Evolutionary conservation across 2,888 invertebrate genomes (phyloP).

Genomic region (Zootermopsis nevadensis): DNA sequence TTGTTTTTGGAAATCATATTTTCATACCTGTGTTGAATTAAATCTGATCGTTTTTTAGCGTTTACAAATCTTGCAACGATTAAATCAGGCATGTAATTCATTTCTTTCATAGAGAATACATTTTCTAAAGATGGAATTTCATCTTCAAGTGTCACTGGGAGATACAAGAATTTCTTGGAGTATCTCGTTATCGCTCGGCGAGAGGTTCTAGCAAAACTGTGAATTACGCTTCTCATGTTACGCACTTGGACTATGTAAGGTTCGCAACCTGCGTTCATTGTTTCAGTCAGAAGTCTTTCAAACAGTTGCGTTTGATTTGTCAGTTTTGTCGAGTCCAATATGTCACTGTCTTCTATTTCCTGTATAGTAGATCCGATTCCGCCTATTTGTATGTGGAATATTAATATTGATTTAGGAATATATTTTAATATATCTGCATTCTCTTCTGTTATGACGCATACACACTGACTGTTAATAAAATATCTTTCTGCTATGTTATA

Average conservation of each 20-base stretch:
- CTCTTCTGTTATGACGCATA: neutral
- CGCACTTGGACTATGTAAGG: neutral
- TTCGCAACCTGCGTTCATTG: neutral
- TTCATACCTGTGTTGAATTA: neutral
- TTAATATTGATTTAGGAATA: neutral
- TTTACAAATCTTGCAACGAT: neutral
- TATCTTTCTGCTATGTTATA: neutral
- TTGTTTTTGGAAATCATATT: neutral
- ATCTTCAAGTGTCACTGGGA: neutral
- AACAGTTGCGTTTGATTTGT: neutral
- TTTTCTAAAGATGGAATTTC: neutral
- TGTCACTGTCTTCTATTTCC: neutral
- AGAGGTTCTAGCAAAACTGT: neutral
- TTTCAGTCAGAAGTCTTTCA: neutral
- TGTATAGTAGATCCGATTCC: neutral
- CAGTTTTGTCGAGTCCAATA: neutral
- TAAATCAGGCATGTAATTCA: neutral
- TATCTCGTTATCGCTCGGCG: neutral
- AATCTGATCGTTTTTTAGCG: neutral
- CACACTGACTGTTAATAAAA: neutral
- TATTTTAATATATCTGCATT: neutral
- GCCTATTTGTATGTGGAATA: neutral
- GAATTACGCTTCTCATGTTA: neutral
- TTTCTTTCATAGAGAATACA: neutral
- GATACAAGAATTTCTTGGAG: neutral